Conservation (phyloP, 1,140 invertebrate genomes). For the Battus philenor region DNA sequence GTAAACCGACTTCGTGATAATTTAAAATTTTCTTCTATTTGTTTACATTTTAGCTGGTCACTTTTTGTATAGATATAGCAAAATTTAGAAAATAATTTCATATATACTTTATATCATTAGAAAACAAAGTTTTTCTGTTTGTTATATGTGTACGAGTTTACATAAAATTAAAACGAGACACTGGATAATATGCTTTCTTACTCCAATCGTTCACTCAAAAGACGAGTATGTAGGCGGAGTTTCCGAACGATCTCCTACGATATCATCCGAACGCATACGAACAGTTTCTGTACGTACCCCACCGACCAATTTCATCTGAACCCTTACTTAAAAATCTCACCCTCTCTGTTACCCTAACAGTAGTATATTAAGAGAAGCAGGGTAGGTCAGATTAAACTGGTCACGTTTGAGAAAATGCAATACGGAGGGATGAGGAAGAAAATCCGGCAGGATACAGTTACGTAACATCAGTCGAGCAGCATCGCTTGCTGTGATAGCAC, state of each 20-base stretch:
- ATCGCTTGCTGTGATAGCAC: constrained; percentile 34
- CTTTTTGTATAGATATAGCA: no score
- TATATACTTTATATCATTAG: neutral
- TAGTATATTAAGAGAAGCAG: constrained; percentile 7
- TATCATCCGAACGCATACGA: constrained; percentile 44
- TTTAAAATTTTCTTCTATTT: no score
- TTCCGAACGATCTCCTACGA: constrained; percentile 32
- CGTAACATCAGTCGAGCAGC: constrained; percentile 59
- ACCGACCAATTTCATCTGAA: constrained; percentile 28
- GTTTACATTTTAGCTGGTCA: no score
- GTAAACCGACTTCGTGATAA: no score
- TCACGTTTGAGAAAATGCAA: constrained; percentile 42
- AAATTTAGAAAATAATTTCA: neutral
- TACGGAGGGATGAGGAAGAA: constrained; percentile 46
- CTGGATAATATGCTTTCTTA: no score
- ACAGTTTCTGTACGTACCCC: constrained; percentile 19
- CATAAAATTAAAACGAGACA: no score
- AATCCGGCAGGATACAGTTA: constrained; percentile 60
- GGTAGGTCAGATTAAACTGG: constrained; percentile 33
- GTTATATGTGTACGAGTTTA: no score
- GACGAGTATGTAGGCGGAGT: constrained; percentile 43
- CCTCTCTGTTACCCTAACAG: neutral
- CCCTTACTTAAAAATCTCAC: constrained; percentile 12
- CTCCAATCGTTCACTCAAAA: no score
- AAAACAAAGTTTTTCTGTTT: no score